Conservation (phyloP, 2,113 vertebrate species). For the Tautogolabrus adspersus region DNA sequence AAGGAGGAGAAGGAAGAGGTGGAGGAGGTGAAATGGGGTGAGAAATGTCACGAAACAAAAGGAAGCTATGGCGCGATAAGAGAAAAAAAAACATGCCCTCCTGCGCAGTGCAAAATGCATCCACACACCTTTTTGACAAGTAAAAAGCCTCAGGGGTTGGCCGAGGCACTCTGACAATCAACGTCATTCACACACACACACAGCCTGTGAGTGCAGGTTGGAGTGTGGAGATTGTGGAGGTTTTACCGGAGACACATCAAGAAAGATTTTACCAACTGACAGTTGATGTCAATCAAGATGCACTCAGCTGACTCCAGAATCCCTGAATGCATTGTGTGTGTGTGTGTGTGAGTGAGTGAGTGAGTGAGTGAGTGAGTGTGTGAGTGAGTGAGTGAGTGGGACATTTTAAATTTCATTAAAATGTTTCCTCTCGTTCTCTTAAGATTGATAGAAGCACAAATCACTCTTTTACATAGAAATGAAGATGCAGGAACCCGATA, state of each 20-base stretch:
- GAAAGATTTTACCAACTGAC: neutral
- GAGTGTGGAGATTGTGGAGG: slow-evolving; percentile 30
- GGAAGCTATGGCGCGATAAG: slow-evolving; percentile 24
- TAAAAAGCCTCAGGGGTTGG: slow-evolving; percentile 58
- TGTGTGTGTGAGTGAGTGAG: too few species aligned
- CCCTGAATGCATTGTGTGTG: neutral
- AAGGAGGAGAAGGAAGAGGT: slow-evolving; percentile 9
- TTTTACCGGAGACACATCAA: slow-evolving; percentile 17
- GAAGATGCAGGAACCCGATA: too few species aligned
- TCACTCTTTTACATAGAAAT: too few species aligned
- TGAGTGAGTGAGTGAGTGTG: neutral
- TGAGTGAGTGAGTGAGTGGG: neutral
- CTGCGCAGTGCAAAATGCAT: slow-evolving; percentile 51
- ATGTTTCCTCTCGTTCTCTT: too few species aligned
- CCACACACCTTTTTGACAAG: slow-evolving; percentile 64
- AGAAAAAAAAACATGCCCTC: slow-evolving; percentile 46
- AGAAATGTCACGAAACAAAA: slow-evolving; percentile 59
- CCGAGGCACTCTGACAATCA: slow-evolving; percentile 60
- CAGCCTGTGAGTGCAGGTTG: slow-evolving; percentile 32
- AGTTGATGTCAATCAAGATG: neutral
- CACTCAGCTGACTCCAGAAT: neutral
- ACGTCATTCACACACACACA: slow-evolving; percentile 33
- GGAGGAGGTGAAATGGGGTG: slow-evolving; percentile 37
- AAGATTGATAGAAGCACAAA: too few species aligned
- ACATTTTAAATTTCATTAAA: too few species aligned